Evolutionary conservation across 1,140 invertebrate species (phyloP), one percentile per base, ranked within the genome.

Genomic region (Brachystomella parvula): DNA sequence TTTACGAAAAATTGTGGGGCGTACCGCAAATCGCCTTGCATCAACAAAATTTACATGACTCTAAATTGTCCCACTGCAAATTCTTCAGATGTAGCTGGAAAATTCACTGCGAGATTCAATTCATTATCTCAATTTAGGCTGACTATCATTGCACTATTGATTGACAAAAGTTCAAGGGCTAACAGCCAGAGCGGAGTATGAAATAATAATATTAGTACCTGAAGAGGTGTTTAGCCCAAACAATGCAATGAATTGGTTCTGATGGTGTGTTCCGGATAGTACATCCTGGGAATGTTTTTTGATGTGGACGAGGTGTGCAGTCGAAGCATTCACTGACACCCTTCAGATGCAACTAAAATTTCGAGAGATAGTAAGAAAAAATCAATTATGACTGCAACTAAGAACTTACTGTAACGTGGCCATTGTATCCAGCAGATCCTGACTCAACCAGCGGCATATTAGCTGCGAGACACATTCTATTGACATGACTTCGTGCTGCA

Each of bases 181-280:
- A n/a, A n/a, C n/a, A n/a, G n/a, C n/a, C n/a, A n/a, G n/a, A n/a
- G n/a, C n/a, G n/a, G n/a, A n/a, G n/a, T n/a, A n/a, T n/a, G n/a
- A n/a, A 53, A 53, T 53, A 62, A 44, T n/a, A 44, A 44, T 44
- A 12, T 44, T 12, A 44, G 9, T 81, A 93, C 90, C 98, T 98
- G 77, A 98, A 99, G 19, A 99, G 82, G 84, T 97, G 94, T 78
- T 99, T 99, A 0, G 94, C 90, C 97, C 97, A 99, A 2, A 99
- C 94, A 74, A 99, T 95, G 77, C 97, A 99, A 79, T 99, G 97
- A 73, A 99, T 96, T 0, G 94, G 91, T 77, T 98, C 95, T 17
- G 94, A 97, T n/a, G 97, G 97, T 3, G 97, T 99, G 76, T 99
- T 99, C 57, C 97, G 83, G 72, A 99, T 99, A 0, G 97, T 99